Evolutionary conservation across 1,140 invertebrate genomes (phyloP), one percentile per base, ranked within the genome.

Genomic region (Doryteuthis pealeii): DNA sequence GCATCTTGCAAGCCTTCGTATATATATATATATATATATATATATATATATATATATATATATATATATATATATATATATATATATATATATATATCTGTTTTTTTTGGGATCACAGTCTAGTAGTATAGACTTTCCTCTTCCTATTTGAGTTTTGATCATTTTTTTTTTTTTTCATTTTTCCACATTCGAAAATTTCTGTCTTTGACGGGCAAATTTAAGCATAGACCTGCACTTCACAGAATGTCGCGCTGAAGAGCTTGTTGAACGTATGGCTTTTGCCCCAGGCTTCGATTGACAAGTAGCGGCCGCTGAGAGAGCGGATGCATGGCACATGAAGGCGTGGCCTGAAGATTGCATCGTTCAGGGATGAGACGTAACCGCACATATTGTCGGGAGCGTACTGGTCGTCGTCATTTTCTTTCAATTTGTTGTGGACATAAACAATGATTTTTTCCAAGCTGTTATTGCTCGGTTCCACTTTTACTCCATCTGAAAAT

Each of bases 161-260:
- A 62, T 15, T 28, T 22, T 62, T 62, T 28, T n/a, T 28, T 22
- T 62, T 18, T 28, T 62, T 22, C 18, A 62, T 62, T 22, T 68
- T 28, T 40, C 4, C 10, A 40, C 10, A 3, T 40, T 40, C 35
- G 35, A 40, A 40, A 40, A 5, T 62, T 26, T 62, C 4, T 30
- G 22, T 30, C 58, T 62, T 62, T 3, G 22, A 4, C 22, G 15
- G 15, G 22, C 22, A 62, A 26, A 62, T 4, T 79, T 75, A 79
- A 54, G 77, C 82, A 75, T 90, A 91, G n/a, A 90, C 89, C 81
- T 87, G 87, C 15, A 91, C 90, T 84, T 91, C 90, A 78, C 90
- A 91, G 14, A 91, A 79, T 30, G 91, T 88, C 49, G 90, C 87
- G 54, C 88, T 90, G 81, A 90, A 91, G 5, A 90, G 80, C 74